Evolutionary conservation across 2,888 invertebrate genomes (phyloP).

Genomic region (Cristatella mucedo): DNA sequence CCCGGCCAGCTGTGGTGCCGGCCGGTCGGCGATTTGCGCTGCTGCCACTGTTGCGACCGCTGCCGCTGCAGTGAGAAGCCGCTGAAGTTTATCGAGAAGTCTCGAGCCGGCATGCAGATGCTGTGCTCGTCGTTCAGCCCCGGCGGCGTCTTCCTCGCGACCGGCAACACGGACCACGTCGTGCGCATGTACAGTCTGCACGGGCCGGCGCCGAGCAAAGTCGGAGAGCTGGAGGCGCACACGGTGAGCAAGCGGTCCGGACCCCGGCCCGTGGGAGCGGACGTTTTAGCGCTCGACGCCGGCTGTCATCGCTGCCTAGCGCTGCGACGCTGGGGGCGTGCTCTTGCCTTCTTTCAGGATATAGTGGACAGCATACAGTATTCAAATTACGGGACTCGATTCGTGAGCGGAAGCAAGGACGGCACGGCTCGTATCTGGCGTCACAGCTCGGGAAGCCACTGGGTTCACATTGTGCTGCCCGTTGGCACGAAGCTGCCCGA

Average conservation of each 20-base stretch:
- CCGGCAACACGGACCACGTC: slow-evolving; percentile 84
- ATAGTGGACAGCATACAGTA: slow-evolving; percentile 90
- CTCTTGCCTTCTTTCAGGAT: slow-evolving; percentile 43
- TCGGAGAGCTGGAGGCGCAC: slow-evolving; percentile 63
- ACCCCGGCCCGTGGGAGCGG: too few relatives aligned
- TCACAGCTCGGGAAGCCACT: slow-evolving; percentile 43
- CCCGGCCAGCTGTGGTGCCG: too few relatives aligned
- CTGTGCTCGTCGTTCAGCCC: slow-evolving; percentile 77
- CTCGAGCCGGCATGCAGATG: slow-evolving; percentile 87
- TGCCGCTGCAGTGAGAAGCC: slow-evolving; percentile 58
- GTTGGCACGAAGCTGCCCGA: too few relatives aligned
- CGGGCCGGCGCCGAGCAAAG: slow-evolving; percentile 57
- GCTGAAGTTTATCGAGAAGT: slow-evolving; percentile 74
- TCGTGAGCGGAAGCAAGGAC: slow-evolving; percentile 87
- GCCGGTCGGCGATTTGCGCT: too few relatives aligned
- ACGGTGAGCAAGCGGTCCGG: slow-evolving; percentile 36
- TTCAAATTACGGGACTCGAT: slow-evolving; percentile 69
- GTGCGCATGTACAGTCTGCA: slow-evolving; percentile 71
- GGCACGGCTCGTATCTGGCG: slow-evolving; percentile 85
- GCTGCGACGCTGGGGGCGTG: not conserved
- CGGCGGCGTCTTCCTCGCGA: slow-evolving; percentile 74
- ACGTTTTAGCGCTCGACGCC: too few relatives aligned
- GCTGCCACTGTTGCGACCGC: too few relatives aligned
- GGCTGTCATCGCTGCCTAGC: not conserved
- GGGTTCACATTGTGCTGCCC: too few relatives aligned